Evolutionary conservation across 2,888 invertebrate genomes (phyloP).

Genomic region (Coleophora flavipennella): DNA sequence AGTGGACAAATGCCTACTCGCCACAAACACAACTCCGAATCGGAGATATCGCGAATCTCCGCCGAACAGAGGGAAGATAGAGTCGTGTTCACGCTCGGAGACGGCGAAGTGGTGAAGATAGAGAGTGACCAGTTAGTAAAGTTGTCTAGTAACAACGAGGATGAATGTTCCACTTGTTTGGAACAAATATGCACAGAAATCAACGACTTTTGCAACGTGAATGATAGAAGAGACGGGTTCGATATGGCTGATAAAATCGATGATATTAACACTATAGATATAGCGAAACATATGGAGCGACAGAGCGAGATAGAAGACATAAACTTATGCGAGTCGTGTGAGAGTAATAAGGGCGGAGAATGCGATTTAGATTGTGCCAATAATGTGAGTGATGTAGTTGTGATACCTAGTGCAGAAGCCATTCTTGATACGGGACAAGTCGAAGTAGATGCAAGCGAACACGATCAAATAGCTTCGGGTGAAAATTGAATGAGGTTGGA

Average conservation of each 20-base stretch:
- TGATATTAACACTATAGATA: conserved; percentile 24
- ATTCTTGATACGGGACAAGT: conserved; percentile 47
- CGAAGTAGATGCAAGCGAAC: conserved; percentile 1
- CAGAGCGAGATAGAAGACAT: conserved; percentile 21
- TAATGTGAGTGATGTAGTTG: conserved; percentile 48
- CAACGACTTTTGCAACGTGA: conserved; percentile 37
- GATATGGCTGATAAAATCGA: conserved; percentile 24
- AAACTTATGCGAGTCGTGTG: conserved; percentile 28
- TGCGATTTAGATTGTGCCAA: conserved; percentile 43
- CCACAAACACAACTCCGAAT: conserved; percentile 51
- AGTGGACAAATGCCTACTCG: conserved; percentile 14
- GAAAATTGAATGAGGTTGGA: no score
- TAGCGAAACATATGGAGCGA: conserved; percentile 26
- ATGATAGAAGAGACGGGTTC: conserved; percentile 23
- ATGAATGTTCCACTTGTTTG: conserved; percentile 29
- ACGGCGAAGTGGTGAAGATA: conserved; percentile 25
- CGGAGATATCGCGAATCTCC: conserved; percentile 42
- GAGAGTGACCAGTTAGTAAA: conserved; percentile 36
- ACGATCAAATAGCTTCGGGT: no score
- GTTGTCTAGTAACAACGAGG: conserved; percentile 54
- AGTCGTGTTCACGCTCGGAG: conserved; percentile 56
- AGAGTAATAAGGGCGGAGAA: conserved; percentile 23
- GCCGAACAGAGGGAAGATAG: conserved; percentile 20
- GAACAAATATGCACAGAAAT: conserved; percentile 53
- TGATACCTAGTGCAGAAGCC: conserved; percentile 57